Evolutionary conservation across 2,113 vertebrate genomes (phyloP).

Genomic region (Mustela nigripes): DNA sequence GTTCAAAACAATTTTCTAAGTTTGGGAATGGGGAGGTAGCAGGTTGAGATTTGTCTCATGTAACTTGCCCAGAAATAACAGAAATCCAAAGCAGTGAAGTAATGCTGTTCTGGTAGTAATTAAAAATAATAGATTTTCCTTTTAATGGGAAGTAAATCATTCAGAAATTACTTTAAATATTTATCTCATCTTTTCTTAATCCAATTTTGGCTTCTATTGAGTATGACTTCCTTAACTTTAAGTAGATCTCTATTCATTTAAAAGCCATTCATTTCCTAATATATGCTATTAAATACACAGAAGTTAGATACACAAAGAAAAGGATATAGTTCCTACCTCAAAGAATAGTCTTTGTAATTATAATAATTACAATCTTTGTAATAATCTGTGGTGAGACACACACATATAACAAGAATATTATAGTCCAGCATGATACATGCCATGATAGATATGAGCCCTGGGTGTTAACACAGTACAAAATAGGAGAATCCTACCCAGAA

Average conservation of each 20-base stretch:
- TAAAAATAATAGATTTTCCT: slow-evolving; percentile 10
- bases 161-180: slow-evolving; percentile 66
- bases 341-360: neutral
- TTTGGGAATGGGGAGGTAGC: neutral
- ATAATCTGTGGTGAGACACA: neutral
- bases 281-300: neutral
- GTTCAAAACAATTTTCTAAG: neutral
- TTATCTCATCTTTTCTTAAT: slow-evolving; percentile 64
- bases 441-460: neutral
- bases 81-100: neutral
- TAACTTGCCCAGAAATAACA: neutral
- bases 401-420: neutral
- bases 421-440: neutral
- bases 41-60: neutral
- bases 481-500: neutral
- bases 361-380: neutral
- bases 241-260: slow-evolving; percentile 24
- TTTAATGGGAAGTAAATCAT: slow-evolving; percentile 29
- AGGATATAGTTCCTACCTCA: neutral
- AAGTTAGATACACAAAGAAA: neutral
- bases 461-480: neutral
- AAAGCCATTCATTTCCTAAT: neutral
- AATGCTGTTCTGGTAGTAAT: neutral
- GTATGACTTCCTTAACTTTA: slow-evolving; percentile 55
- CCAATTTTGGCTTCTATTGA: neutral